Base-by-base conservation (phyloP, 53 echinoderm and acorn worm genomes). In the Echinarachnius parma region DNA sequence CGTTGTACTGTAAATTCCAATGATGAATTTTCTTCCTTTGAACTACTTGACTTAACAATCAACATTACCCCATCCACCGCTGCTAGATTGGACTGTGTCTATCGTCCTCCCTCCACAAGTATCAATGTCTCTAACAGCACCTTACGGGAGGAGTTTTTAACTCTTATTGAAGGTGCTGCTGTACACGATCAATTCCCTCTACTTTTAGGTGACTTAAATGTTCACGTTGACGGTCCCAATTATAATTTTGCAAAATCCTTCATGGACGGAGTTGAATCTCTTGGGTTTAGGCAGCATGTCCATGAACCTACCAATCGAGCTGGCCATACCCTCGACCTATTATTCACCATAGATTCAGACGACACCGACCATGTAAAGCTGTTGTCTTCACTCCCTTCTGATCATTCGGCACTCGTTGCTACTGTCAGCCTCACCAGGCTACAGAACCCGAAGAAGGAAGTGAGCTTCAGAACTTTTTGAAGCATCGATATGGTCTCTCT, bases 91-190 rank as follows among this genome's bases (percentile, higher is more conserved):
- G 30, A 60, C 61, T 60, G 61, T 60, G 20, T 60, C 5, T 60
- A 60, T 60, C 61, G 35, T 9, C 64, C 64, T 64, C 64, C 64
- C 10, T 64, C 64, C 27, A 45, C 45, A 45, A 64, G 64, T 64
- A 64, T 42, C 28, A 64, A 44, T 45, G 1, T 45, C 24, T 64
- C 64, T 1, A 64, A 44, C 23, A 37, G 45, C 1, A 64, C 46
- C 46, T 64, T 64, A 3, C 4, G 1, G 45, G 64, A 64, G 27
- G 64, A 64, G 46, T 64, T 44, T 44, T 15, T 64, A 37, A 64
- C 64, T 64, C 64, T 64, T 13, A 42, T 64, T 44, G 64, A 45
- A 45, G 21, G n/a, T n/a, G n/a, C n/a, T n/a, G n/a, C n/a, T n/a
- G n/a, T n/a, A n/a, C n/a, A n/a, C n/a, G n/a, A n/a, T n/a, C n/a